A percentile compares a stretch with the other conserved stretches of the same genome.
Conservation (phyloP, 1,140 invertebrate genomes). For the Phocides pigmalion region DNA sequence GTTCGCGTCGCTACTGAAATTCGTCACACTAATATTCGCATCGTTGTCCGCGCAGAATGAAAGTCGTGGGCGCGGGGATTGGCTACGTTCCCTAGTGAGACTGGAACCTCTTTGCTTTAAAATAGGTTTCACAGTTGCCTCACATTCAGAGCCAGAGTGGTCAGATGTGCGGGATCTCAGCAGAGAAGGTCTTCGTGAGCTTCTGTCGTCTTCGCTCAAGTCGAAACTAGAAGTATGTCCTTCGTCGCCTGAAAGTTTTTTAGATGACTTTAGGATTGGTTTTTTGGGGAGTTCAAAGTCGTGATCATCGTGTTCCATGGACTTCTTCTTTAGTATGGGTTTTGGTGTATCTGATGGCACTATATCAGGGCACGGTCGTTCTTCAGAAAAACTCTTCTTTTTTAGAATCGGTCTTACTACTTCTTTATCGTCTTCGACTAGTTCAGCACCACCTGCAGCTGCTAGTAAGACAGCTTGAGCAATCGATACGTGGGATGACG, state of each 20-base stretch:
- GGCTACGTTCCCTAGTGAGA: conserved; percentile 83
- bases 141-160: conserved; percentile 81
- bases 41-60: conserved; percentile 84
- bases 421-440: conserved; percentile 85
- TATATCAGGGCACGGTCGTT: conserved; percentile 76
- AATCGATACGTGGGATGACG: conserved; percentile 87
- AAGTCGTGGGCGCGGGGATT: conserved; percentile 83
- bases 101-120: conserved; percentile 84
- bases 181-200: conserved; percentile 77
- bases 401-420: conserved; percentile 91
- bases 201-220: conserved; percentile 82
- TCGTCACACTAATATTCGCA: conserved; percentile 69
- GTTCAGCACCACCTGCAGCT: conserved; percentile 85
- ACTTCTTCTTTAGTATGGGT: conserved; percentile 94
- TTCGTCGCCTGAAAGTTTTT: conserved; percentile 85
- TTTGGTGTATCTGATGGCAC: conserved; percentile 84
- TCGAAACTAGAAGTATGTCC: conserved; percentile 82
- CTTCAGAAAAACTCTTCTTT: conserved; percentile 88
- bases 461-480: conserved; percentile 88
- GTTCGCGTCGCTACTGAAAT: conserved; percentile 72
- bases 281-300: conserved; percentile 88
- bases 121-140: conserved; percentile 82
- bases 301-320: conserved; percentile 91
- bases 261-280: conserved; percentile 91
- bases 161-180: conserved; percentile 77